phyloP scores from a whole-genome alignment of 1,140 invertebrate species.

The Drosophila mauritiana region DNA sequence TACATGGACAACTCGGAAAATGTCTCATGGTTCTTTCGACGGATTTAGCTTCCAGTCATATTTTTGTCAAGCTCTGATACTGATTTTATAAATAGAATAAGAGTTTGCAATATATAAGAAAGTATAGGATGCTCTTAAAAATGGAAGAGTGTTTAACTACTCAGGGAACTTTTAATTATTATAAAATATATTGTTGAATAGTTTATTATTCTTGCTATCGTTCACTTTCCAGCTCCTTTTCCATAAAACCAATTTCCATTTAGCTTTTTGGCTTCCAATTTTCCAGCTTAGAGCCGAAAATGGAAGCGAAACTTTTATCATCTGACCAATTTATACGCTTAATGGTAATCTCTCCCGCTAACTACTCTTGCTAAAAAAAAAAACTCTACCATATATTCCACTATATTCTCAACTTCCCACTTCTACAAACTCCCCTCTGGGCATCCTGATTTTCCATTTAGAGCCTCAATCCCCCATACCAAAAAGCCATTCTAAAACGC shows the following conservation, averaged over 20 bases:
- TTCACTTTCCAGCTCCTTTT: too few relatives aligned
- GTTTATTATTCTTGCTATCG: too few relatives aligned
- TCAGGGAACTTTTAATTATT: too few relatives aligned
- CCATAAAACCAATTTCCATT: not conserved
- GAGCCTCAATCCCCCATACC: not conserved
- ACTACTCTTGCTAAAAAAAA: slow-evolving; percentile 10
- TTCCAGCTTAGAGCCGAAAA: not conserved
- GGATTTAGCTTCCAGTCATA: slow-evolving; percentile 1
- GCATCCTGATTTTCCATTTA: not conserved
- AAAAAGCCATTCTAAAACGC: slow-evolving; percentile 59
- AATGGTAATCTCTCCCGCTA: slow-evolving; percentile 36
- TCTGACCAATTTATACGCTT: slow-evolving; percentile 40
- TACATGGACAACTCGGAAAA: not conserved
- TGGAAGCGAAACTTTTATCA: slow-evolving; percentile 2
- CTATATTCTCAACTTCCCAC: not conserved
- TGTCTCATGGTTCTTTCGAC: not conserved
- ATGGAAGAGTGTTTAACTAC: not conserved
- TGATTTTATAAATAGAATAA: slow-evolving; percentile 9
- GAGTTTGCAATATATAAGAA: slow-evolving; percentile 18
- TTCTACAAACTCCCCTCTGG: not conserved
- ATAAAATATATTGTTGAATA: too few relatives aligned
- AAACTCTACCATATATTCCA: slow-evolving; percentile 20
- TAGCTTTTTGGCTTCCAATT: not conserved
- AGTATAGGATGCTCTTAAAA: not conserved
- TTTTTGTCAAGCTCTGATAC: slow-evolving; percentile 31